phyloP scores from a whole-genome alignment of 2,113 vertebrate genomes.

The Trichechus manatus region DNA sequence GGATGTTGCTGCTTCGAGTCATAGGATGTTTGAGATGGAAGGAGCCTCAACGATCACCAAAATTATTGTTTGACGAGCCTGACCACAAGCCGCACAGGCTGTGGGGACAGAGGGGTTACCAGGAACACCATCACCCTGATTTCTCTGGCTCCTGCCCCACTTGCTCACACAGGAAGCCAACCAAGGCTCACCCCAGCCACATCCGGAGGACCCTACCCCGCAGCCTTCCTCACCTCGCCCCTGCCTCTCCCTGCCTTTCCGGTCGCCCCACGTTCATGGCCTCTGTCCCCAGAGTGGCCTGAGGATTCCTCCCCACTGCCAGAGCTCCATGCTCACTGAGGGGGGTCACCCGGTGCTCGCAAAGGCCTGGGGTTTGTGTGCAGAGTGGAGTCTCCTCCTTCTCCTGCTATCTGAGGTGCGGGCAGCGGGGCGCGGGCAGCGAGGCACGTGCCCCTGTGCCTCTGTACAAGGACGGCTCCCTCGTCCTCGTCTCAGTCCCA shows the following conservation, averaged over 20 bases:
- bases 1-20: not conserved
- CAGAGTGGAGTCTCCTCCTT: no score
- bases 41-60: not conserved
- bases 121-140: rapidly evolving
- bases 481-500: rapidly evolving
- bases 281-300: not conserved
- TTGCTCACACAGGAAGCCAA: rapidly evolving
- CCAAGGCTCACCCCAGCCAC: not conserved
- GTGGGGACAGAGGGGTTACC: rapidly evolving
- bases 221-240: not conserved
- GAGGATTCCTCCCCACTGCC: not conserved
- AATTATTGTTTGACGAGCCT: not conserved
- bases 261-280: not conserved
- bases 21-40: not conserved
- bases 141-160: not conserved
- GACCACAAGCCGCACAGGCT: no score
- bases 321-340: not conserved
- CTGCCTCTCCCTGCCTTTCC: not conserved
- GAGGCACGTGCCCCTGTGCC: rapidly evolving
- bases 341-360: rapidly evolving
- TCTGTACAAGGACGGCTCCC: no score
- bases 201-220: not conserved
- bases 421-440: rapidly evolving
- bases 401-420: not conserved
- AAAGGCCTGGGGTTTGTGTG: no score